phyloP scores from a whole-genome alignment of 2,797 vertebrate genomes.

The Chaetophractus vellerosus region DNA sequence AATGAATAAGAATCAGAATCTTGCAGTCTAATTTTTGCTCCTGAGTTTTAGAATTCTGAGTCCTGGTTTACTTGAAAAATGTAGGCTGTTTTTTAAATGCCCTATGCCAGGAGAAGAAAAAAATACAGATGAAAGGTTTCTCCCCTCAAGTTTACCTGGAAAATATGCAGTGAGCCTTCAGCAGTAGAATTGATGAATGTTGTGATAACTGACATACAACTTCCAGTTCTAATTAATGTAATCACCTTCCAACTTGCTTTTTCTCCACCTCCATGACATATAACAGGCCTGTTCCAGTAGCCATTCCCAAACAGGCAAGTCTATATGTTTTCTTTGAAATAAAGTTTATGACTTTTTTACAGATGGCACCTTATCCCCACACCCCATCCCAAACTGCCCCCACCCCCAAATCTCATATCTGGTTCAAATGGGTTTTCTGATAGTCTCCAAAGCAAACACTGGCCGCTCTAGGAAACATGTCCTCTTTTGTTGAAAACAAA shows the following conservation, averaged over 20 bases:
- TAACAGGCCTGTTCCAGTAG: background rate
- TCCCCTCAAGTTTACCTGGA: background rate
- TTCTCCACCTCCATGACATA: background rate
- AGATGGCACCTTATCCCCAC: background rate
- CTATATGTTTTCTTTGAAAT: conserved; percentile 44
- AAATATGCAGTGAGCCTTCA: background rate
- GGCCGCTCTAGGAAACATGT: background rate
- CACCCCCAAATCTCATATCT: background rate
- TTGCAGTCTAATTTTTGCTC: conserved; percentile 28
- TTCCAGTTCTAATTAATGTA: conserved; percentile 62
- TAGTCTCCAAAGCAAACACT: background rate
- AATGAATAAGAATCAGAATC: background rate
- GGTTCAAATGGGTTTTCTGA: background rate
- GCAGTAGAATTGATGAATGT: background rate
- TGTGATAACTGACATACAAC: conserved; percentile 38
- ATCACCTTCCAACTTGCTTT: conserved; percentile 44
- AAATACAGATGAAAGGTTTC: background rate
- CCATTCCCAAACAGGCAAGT: conserved; percentile 38
- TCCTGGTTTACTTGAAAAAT: conserved; percentile 10
- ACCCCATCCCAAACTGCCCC: rapidly evolving
- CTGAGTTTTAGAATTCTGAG: conserved; percentile 7
- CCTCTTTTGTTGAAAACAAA: conserved; percentile 34
- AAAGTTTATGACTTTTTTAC: conserved; percentile 37
- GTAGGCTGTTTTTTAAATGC: conserved; percentile 8
- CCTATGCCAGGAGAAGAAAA: conserved; percentile 20